Conservation (phyloP, 1,140 invertebrate genomes). For the Drosophila arizonae region DNA sequence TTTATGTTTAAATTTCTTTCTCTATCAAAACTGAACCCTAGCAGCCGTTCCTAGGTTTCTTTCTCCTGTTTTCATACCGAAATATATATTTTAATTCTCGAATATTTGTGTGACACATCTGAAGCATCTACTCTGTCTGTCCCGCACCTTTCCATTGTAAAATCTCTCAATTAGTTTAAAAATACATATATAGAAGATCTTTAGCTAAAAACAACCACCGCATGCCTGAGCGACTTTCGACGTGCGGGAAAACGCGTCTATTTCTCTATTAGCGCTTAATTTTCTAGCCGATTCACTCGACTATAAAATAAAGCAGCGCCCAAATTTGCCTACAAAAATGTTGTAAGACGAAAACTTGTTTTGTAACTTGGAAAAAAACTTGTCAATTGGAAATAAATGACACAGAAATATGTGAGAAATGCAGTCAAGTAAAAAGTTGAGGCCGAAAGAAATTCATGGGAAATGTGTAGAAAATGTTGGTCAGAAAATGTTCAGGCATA, state of each 20-base stretch:
- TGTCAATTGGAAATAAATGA: slow-evolving; percentile 19
- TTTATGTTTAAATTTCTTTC: too few relatives aligned
- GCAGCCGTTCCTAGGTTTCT: background rate
- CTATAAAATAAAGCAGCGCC: slow-evolving; percentile 19
- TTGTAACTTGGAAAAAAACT: slow-evolving; percentile 11
- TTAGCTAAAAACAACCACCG: slow-evolving; percentile 23
- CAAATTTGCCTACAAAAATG: slow-evolving; percentile 5
- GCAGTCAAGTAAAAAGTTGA: slow-evolving; percentile 8
- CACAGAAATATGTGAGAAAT: background rate
- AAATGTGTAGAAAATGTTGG: background rate
- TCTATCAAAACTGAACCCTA: too few relatives aligned
- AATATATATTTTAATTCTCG: too few relatives aligned
- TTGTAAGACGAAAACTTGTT: slow-evolving; percentile 29
- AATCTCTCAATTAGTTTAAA: slow-evolving; percentile 28
- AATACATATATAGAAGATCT: slow-evolving; percentile 11
- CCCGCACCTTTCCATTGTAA: slow-evolving; percentile 9
- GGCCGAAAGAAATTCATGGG: background rate
- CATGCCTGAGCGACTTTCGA: slow-evolving; percentile 18
- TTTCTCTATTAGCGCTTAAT: slow-evolving; percentile 26
- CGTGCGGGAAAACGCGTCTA: slow-evolving; percentile 24
- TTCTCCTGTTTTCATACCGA: background rate
- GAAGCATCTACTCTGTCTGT: background rate
- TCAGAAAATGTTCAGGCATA: background rate
- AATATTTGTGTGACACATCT: slow-evolving; percentile 1
- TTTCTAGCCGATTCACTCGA: slow-evolving; percentile 16